A percentile compares a stretch with the other conserved stretches of the same genome.
phyloP scores from a whole-genome alignment of 2,797 vertebrate species.

The Pipistrellus nathusii region DNA sequence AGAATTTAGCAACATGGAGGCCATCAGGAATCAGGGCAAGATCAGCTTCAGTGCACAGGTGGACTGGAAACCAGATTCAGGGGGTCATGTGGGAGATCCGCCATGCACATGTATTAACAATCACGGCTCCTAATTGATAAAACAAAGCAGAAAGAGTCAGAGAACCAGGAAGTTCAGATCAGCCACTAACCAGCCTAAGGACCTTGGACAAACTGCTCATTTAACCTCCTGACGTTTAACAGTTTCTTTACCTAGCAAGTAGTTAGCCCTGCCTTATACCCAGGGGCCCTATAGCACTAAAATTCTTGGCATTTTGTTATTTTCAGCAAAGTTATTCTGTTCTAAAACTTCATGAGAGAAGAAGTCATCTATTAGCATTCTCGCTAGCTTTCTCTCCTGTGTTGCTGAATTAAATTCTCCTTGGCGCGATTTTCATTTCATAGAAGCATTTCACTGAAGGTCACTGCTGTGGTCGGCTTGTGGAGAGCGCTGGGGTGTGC shows the following conservation, averaged over 20 bases:
- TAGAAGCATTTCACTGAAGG: background rate
- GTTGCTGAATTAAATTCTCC: background rate
- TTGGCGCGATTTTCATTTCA: background rate
- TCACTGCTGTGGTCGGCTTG: background rate
- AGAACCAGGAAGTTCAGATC: background rate
- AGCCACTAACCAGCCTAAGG: background rate
- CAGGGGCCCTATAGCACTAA: background rate
- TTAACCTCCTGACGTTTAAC: background rate
- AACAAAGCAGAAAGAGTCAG: background rate
- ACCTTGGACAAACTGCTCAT: background rate
- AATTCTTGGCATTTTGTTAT: background rate
- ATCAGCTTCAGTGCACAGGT: too few species aligned
- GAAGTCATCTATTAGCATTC: background rate
- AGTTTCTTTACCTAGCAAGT: background rate
- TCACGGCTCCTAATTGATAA: background rate
- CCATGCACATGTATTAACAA: background rate
- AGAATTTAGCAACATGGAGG: background rate
- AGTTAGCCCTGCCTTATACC: background rate
- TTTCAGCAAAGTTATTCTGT: background rate
- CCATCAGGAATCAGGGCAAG: background rate
- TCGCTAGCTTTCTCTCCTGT: background rate
- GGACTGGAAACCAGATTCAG: background rate
- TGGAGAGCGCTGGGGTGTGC: background rate
- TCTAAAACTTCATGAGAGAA: background rate
- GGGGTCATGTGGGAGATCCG: background rate